Base-by-base conservation (phyloP, 2,113 vertebrate species). In the Spea bombifrons region DNA sequence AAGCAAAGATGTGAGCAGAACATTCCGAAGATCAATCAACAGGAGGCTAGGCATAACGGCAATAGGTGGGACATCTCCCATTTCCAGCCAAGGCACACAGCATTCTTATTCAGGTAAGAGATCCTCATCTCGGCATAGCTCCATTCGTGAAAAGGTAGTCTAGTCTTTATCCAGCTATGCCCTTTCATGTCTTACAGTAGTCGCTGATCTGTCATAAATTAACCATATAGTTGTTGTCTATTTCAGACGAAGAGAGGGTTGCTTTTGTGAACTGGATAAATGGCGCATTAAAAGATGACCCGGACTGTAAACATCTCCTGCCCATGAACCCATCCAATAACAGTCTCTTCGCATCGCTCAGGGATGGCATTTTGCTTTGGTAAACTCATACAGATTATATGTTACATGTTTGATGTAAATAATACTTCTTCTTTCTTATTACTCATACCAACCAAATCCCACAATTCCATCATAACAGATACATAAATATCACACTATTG, bases 181-280 rank as follows among this genome's bases (percentile, higher is more conserved):
- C 47, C 15, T 16, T 63, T 43, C 48, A 17, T 71, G 46, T 7
- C 55, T 15, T n/a, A 15, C 50, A 15, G n/a, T 55, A 44, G 30
- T 66, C 63, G 5, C 47, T 66, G 30, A 1, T 16, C 74, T 9
- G 16, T 16, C 15, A 66, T 44, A 13, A 66, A 30, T 53, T 46
- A 45, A 53, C 63, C 63, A 46, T 63, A 13, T 59, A 30, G 16
- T 66, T 59, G 47, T 65, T 75, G 80, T 79, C 81, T 49, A 84
- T 89, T 88, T 67, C 81, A 99, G 97, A 98, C 90, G 97, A 98
- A 88, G 97, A 99, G 84, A 99, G 96, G 83, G 96, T 98, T 84
- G 97, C 97, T 17, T 99, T 99, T 88, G 96, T 95, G 68, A 96
- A 97, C 86, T 99, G 97, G 97, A 93, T 99, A 88, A 99, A 99